phyloP scores from a whole-genome alignment of 2,888 invertebrate genomes.

The Melikaiella ostensackeni region DNA sequence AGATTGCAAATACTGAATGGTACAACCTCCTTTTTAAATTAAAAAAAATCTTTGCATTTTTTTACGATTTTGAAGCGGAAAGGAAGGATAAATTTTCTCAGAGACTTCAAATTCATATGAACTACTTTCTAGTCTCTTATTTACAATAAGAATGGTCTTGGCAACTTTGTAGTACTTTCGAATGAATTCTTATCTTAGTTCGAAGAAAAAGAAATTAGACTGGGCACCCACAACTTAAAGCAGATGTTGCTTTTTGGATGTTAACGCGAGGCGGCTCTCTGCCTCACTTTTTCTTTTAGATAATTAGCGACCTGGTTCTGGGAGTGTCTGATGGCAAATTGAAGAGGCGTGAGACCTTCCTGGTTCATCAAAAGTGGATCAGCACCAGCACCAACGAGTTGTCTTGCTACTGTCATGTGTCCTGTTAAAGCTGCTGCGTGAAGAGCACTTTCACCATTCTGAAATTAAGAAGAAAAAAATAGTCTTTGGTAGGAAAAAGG shows the following conservation, averaged over 20 bases:
- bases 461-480: conserved; percentile 60
- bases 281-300: conserved; percentile 77
- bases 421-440: conserved; percentile 96
- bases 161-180: conserved; percentile 26
- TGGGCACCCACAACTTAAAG: too few relatives aligned
- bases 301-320: conserved; percentile 80
- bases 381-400: conserved; percentile 85
- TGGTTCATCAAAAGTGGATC: conserved; percentile 85
- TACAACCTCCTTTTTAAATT: neutral
- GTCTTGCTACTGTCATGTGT: conserved; percentile 87
- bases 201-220: too few relatives aligned
- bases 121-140: conserved; percentile 22
- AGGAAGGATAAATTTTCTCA: neutral
- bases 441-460: conserved; percentile 95
- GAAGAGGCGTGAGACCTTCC: conserved; percentile 84
- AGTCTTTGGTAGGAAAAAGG: neutral
- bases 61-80: neutral
- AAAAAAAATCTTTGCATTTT: neutral
- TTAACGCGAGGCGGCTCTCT: conserved; percentile 65
- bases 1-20: conserved; percentile 24
- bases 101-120: conserved; percentile 33
- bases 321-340: conserved; percentile 81
- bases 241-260: conserved; percentile 42
- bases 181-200: neutral
- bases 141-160: conserved; percentile 35